Evolutionary conservation across 2,113 vertebrate species (phyloP), one percentile per base, ranked within the genome.

Genomic region (Ochotona curzoniae): DNA sequence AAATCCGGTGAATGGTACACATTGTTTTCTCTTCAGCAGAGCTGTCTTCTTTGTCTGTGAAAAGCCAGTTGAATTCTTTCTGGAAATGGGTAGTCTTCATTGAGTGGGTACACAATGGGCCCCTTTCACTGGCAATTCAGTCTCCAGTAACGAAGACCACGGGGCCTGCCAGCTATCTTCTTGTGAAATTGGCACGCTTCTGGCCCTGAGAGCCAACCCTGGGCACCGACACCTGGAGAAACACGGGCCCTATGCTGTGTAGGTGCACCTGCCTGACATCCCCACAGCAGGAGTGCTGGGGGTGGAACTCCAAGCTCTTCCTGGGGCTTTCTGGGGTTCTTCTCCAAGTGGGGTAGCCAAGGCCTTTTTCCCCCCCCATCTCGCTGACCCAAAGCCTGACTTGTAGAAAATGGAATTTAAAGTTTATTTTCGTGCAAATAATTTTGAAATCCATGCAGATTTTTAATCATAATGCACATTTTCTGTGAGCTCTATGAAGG

Each of bases 71-170:
- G 79, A 89, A 94, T 93, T 94, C 85, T 93, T 95, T 91, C 80
- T 96, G 64, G 88, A 95, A 96, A 95, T 89, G 94, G 90, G 49
- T 96, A 96, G 96, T 96, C 97, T 96, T 93, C 81, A 84, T 95
- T 95, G 87, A 88, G 75, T 91, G 89, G 90, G 47, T 20, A 2
- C 73, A 97, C 96, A 97, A 97, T 94, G 87, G 89, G 25, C 35
- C 54, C 83, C 93, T 93, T 97, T 97, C 88, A 96, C 60, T 1
- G 13, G 64, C 61, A 30, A 76, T 70, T 95, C 71, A 73, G 91
- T 85, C 94, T 94, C 84, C 66, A 89, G 93, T 92, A 94, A 94
- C 85, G 90, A 87, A 95, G 88, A 57, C 76, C 9, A 9, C 1
- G 2, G 78, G 82, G 35, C 54, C 73, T 91, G 87, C 93, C 95